phyloP scores from a whole-genome alignment of 2,113 vertebrate genomes.

The Verasper variegatus region DNA sequence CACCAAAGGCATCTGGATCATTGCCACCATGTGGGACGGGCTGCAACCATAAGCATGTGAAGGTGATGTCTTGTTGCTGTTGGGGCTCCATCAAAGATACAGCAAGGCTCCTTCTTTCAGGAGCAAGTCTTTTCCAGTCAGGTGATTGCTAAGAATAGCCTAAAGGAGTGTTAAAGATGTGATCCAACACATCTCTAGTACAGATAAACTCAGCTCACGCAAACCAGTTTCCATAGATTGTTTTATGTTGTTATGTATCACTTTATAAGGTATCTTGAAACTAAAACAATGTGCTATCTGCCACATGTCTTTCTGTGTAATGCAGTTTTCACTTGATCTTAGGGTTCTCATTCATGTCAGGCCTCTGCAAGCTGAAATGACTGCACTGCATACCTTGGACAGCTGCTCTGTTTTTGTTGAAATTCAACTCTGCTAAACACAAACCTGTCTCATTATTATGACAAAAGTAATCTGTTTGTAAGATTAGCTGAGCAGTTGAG shows the following conservation, averaged over 20 bases:
- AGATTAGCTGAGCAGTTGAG: slow-evolving; percentile 48
- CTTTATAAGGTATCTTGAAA: not conserved
- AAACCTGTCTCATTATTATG: slow-evolving; percentile 65
- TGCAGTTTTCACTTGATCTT: slow-evolving; percentile 44
- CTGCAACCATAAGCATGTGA: slow-evolving; percentile 42
- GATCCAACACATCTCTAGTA: slow-evolving; percentile 40
- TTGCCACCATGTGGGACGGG: slow-evolving; percentile 48
- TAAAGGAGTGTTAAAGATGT: slow-evolving; percentile 32
- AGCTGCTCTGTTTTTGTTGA: slow-evolving; percentile 53
- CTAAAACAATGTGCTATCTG: slow-evolving; percentile 8
- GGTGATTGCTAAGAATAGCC: slow-evolving; percentile 50
- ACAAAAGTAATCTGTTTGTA: slow-evolving; percentile 73
- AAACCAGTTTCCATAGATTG: not conserved
- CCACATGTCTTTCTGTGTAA: not conserved
- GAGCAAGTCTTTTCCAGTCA: slow-evolving; percentile 48
- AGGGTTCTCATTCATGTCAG: slow-evolving; percentile 46
- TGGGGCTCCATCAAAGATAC: slow-evolving; percentile 62
- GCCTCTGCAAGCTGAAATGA: slow-evolving; percentile 11
- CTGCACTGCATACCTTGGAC: slow-evolving; percentile 54
- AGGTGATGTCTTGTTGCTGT: slow-evolving; percentile 60
- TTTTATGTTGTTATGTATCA: not conserved
- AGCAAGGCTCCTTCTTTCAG: slow-evolving; percentile 36
- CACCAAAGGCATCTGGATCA: slow-evolving; percentile 63
- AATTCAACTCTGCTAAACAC: slow-evolving; percentile 52
- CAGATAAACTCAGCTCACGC: slow-evolving; percentile 22